Evolutionary conservation across 2,888 invertebrate genomes (phyloP), one percentile per base, ranked within the genome.

Genomic region (Noctua janthina): DNA sequence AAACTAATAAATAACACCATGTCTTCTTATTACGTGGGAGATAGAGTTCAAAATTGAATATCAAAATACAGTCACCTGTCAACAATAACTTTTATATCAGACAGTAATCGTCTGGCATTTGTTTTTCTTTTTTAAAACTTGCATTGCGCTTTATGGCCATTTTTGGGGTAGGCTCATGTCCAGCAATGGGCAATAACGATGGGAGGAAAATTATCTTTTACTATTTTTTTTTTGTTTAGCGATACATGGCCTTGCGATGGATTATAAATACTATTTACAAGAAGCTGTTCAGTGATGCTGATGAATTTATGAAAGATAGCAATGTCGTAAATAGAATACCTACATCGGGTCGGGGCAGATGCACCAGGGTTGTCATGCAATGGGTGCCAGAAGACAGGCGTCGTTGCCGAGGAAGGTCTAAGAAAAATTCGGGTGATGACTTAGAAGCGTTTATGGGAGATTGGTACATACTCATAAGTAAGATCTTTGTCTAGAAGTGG

Each of bases 41-140:
- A 74, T 70, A 77, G 23, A 59, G 70, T 71, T 66, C n/a, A 77
- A 39, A 54, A 66, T 82, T 11, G 56, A 8, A 74, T 46, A 62
- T 5, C 6, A 49, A 67, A 20, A 35, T 13, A 3, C 23, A 35
- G 8, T 75, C 70, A 68, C 62, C 56, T 76, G 76, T 73, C 82
- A 73, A 67, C 39, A 17, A 46, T 39, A 46, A 29, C 35, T 56
- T 71, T 79, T 66, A 39, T 46, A 49, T 17, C 43, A 8, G 23
- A n/a, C n/a, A 66, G 46, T 56, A 66, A 66, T 79, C 20, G 56
- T 49, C 1, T 23, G 35, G 23, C 29, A 62, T 79, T 78, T 76
- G 78, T 66, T 79, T 71, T 79, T 79, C 13, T 68, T 79, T n/a
- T 23, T 56, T 5, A 56, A 39, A 29, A n/a, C 49, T 67, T 67